phyloP scores from a whole-genome alignment of 2,113 vertebrate species.

The Hyaena hyaena region DNA sequence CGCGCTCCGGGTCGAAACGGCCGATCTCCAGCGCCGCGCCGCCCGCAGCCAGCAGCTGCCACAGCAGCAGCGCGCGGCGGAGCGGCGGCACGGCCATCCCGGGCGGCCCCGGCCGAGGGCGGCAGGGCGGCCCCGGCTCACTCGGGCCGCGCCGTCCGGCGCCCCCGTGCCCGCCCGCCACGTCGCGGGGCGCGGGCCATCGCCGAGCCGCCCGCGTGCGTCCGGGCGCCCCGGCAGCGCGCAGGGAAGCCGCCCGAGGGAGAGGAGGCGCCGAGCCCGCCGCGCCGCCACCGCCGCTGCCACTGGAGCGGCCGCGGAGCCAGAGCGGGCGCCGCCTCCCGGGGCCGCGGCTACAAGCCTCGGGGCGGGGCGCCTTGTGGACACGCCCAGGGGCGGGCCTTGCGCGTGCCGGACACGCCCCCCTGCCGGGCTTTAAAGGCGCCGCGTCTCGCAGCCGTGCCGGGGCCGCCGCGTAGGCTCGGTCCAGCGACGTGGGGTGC shows the following conservation, averaged over 20 bases:
- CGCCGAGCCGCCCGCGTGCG: slow-evolving; percentile 27
- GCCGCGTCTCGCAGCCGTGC: background rate
- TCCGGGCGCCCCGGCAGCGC: slow-evolving; percentile 5
- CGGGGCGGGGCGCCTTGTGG: background rate
- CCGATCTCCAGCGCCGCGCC: slow-evolving; percentile 91
- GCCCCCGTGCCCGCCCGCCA: slow-evolving; percentile 46
- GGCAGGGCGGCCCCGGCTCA: slow-evolving; percentile 62
- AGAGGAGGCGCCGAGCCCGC: background rate
- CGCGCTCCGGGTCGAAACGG: slow-evolving; percentile 92
- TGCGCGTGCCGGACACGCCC: background rate
- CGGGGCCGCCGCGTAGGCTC: fast-evolving
- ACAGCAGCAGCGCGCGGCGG: slow-evolving; percentile 83
- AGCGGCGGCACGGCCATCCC: slow-evolving; percentile 77
- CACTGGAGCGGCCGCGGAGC: background rate
- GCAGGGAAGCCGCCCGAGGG: background rate
- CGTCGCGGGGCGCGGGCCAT: slow-evolving; percentile 67
- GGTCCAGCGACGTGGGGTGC: fast-evolving
- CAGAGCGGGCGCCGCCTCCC: slow-evolving; percentile 25
- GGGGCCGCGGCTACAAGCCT: background rate
- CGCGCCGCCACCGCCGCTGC: background rate
- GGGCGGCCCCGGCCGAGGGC: slow-evolving; percentile 35
- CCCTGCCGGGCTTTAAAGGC: slow-evolving; percentile 67
- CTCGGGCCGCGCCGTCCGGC: slow-evolving; percentile 50
- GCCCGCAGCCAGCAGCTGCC: slow-evolving; percentile 87
- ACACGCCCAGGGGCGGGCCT: slow-evolving; percentile 49